Conservation (phyloP, 2,113 vertebrate species). For the Pica pica region DNA sequence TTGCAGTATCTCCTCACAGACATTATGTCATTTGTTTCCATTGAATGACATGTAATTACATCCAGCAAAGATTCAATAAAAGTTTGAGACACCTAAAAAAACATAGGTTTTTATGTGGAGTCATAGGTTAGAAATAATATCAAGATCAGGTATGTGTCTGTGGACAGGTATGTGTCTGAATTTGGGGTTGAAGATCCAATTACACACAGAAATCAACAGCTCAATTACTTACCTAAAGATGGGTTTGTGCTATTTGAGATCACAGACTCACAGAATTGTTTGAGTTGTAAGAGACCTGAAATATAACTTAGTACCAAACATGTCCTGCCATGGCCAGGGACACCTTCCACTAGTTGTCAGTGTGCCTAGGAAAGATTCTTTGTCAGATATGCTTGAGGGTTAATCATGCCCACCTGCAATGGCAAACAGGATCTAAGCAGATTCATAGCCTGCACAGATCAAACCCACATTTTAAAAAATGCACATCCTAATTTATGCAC, state of each 20-base stretch:
- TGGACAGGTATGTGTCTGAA: neutral
- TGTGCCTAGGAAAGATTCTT: neutral
- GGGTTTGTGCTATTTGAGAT: neutral
- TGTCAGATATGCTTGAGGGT: neutral
- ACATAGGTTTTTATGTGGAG: neutral
- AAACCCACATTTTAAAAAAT: neutral
- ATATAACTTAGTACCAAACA: no score
- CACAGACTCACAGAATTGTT: neutral
- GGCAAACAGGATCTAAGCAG: neutral
- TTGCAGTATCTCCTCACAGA: neutral
- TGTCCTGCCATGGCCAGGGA: neutral
- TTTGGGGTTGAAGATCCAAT: neutral
- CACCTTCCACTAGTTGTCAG: neutral
- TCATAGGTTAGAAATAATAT: neutral
- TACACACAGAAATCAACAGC: neutral
- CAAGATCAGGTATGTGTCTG: neutral
- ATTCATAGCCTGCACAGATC: neutral
- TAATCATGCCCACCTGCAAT: neutral
- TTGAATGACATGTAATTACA: neutral
- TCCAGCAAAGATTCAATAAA: neutral
- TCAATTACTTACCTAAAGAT: neutral
- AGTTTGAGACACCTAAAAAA: neutral
- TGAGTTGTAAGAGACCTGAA: neutral
- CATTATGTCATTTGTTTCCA: neutral
- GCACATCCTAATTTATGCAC: rapidly evolving